Evolutionary conservation across 2,888 invertebrate genomes (phyloP).

Genomic region (Melolontha melolontha): DNA sequence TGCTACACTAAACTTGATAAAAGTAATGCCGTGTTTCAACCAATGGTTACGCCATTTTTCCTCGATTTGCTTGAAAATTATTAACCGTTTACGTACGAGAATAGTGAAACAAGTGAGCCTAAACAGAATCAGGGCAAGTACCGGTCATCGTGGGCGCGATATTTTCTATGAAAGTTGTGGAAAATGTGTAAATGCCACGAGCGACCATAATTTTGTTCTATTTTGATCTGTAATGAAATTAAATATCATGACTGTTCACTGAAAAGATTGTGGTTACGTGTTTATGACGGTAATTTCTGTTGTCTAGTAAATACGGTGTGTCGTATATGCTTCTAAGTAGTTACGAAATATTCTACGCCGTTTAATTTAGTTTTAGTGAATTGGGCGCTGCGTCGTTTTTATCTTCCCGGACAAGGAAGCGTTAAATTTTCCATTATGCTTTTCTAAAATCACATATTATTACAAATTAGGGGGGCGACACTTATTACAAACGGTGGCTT

Average conservation of each 20-base stretch:
- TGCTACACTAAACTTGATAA: conserved; percentile 43
- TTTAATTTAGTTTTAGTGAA: too few species aligned
- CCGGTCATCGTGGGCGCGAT: conserved; percentile 26
- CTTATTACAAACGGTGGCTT: too few species aligned
- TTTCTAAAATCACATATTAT: too few species aligned
- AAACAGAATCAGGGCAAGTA: conserved; percentile 10
- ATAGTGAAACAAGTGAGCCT: conserved; percentile 13
- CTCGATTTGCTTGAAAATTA: conserved; percentile 37
- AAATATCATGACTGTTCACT: conserved; percentile 5
- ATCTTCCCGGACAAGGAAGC: too few species aligned
- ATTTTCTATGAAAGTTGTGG: conserved; percentile 18
- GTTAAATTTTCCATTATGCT: too few species aligned
- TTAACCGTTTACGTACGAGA: conserved; percentile 35
- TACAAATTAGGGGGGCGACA: too few species aligned
- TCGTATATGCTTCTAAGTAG: too few species aligned
- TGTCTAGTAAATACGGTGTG: too few species aligned
- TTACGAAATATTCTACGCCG: too few species aligned
- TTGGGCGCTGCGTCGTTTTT: too few species aligned
- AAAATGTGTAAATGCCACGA: conserved; percentile 31
- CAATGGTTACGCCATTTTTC: conserved; percentile 30
- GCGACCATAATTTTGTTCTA: conserved; percentile 13
- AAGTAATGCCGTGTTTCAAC: conserved; percentile 43
- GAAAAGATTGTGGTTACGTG: conserved; percentile 9
- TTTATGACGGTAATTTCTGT: background rate
- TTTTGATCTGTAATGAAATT: conserved; percentile 12